Conservation (phyloP, 2,113 vertebrate genomes). For the Xiphophorus maculatus region DNA sequence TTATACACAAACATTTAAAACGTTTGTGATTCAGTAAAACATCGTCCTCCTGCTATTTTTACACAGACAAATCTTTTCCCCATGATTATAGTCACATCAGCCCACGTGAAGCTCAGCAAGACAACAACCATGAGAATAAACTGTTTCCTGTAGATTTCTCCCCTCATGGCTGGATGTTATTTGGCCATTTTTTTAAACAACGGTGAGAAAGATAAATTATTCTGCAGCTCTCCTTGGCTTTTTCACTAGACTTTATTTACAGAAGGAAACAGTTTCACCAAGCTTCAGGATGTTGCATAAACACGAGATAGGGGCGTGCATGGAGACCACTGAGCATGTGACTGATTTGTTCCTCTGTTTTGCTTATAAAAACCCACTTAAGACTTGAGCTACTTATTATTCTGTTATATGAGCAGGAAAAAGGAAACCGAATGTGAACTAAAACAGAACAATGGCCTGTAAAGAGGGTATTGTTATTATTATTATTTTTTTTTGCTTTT, state of each 20-base stretch:
- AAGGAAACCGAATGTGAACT: constrained; percentile 30
- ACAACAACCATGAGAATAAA: not conserved
- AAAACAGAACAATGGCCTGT: constrained; percentile 40
- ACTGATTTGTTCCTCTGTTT: constrained; percentile 59
- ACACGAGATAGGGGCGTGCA: constrained; percentile 33
- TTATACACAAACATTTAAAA: too few species aligned
- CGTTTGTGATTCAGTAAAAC: not conserved
- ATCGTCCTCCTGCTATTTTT: not conserved
- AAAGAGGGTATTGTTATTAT: constrained; percentile 35
- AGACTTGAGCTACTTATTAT: constrained; percentile 13
- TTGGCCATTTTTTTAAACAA: constrained; percentile 44
- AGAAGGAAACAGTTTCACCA: constrained; percentile 69
- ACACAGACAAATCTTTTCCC: not conserved
- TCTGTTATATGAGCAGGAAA: constrained; percentile 27
- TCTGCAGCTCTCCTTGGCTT: constrained; percentile 23
- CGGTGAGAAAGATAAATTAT: constrained; percentile 58
- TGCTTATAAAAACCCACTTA: constrained; percentile 30
- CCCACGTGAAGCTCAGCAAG: not conserved
- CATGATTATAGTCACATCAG: constrained; percentile 5
- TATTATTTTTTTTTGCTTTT: not conserved
- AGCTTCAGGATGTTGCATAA: constrained; percentile 62
- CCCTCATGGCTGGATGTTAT: constrained; percentile 7
- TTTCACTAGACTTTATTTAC: constrained; percentile 65
- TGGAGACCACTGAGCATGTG: constrained; percentile 69
- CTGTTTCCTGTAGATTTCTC: constrained; percentile 35